These are phyloP conservation scores for Prunella himalayana DNA, from an alignment of 2,113 vertebrate genomes.

Conservation along the genomic window DNA sequence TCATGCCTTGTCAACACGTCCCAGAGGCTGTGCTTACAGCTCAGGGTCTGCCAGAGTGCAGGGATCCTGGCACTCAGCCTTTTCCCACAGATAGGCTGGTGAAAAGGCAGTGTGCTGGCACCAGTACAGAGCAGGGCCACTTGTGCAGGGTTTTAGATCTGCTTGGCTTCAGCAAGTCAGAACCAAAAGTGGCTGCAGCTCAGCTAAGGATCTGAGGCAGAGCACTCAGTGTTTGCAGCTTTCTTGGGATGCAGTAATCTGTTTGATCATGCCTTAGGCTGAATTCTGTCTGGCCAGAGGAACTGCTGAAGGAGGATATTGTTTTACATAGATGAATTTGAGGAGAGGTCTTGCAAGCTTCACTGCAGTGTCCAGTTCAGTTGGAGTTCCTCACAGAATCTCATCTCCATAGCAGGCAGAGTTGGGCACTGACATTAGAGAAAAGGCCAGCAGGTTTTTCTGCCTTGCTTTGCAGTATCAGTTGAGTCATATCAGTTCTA, in stretches of 20 bases:
- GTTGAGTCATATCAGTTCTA: background rate
- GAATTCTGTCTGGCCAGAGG: background rate
- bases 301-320: background rate
- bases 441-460: background rate
- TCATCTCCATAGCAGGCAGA: background rate
- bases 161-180: background rate
- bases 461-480: background rate
- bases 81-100: slow-evolving; percentile 26
- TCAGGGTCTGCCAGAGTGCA: slow-evolving; percentile 24
- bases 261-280: background rate
- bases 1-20: background rate
- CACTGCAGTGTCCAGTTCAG: background rate
- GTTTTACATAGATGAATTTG: background rate
- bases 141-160: background rate
- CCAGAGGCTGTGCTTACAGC: background rate
- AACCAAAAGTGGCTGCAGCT: background rate
- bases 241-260: background rate
- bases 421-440: background rate
- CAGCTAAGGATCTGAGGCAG: background rate
- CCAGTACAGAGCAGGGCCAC: background rate
- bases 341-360: background rate
- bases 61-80: background rate
- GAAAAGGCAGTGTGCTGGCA: background rate
- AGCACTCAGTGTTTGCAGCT: background rate
- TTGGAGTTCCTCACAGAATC: background rate